phyloP scores from a whole-genome alignment of 1,140 invertebrate genomes.

The Oncopeltus fasciatus region DNA sequence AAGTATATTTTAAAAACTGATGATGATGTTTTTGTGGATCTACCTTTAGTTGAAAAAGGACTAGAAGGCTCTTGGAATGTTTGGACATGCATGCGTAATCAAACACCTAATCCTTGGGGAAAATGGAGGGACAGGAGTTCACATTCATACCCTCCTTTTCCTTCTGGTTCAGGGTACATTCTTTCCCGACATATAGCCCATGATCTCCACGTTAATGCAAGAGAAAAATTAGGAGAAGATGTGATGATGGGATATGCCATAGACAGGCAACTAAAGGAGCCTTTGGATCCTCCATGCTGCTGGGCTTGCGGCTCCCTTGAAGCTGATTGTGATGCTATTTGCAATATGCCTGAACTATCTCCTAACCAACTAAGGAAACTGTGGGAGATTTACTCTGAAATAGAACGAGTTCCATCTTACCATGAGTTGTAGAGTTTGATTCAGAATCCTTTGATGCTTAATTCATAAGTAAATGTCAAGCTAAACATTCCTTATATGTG shows the following conservation, averaged over 20 bases:
- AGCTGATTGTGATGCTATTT: neutral
- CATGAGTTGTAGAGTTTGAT: no score
- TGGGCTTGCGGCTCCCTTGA: neutral
- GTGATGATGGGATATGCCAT: neutral
- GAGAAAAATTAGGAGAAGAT: neutral
- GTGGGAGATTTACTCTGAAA: neutral
- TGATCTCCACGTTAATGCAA: neutral
- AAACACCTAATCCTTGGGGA: neutral
- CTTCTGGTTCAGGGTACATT: neutral
- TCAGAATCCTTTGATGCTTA: no score
- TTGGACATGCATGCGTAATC: neutral
- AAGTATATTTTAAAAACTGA: neutral
- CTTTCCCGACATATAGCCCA: neutral
- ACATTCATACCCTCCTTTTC: neutral
- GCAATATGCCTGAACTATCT: neutral
- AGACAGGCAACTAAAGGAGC: neutral
- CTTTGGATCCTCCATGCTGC: neutral
- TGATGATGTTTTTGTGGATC: slow-evolving; percentile 1
- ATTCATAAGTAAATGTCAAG: no score
- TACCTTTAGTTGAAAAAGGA: neutral
- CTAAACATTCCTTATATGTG: no score
- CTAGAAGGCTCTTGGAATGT: neutral
- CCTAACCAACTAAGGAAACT: neutral
- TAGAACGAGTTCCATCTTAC: no score
- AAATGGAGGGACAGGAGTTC: neutral